A percentile compares a stretch with the other conserved stretches of the same genome.
phyloP scores from a whole-genome alignment of 1,140 invertebrate genomes.

The Maniola jurtina region DNA sequence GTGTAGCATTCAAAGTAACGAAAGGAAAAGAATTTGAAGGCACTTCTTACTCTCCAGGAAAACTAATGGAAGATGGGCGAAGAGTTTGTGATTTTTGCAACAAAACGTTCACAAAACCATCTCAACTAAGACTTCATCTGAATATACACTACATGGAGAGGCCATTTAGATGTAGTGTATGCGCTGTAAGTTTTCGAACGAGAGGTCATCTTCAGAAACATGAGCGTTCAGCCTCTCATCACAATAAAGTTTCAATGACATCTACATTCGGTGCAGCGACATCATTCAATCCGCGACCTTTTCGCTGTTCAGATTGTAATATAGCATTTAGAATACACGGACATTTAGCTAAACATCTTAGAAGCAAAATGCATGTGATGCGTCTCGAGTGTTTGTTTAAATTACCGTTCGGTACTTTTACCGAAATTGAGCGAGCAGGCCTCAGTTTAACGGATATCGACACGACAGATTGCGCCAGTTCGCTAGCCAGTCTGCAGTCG shows the following conservation, averaged over 20 bases:
- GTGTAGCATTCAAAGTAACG: conserved; percentile 72
- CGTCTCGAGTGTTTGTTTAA: conserved; percentile 95
- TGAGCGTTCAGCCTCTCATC: conserved; percentile 92
- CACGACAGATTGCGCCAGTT: conserved; percentile 96
- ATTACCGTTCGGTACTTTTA: conserved; percentile 96
- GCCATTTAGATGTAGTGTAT: conserved; percentile 94
- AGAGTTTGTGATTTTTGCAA: conserved; percentile 93
- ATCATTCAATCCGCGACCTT: conserved; percentile 94
- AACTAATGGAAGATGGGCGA: conserved; percentile 86
- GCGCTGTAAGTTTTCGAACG: conserved; percentile 93
- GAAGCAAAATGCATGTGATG: conserved; percentile 98
- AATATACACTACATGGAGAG: conserved; percentile 98
- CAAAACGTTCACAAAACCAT: conserved; percentile 94
- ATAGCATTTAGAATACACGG: conserved; percentile 97
- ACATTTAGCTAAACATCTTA: conserved; percentile 96
- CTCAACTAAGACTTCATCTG: conserved; percentile 93
- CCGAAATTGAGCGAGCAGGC: conserved; percentile 94
- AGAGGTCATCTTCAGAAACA: conserved; percentile 96
- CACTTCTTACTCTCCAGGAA: conserved; percentile 67
- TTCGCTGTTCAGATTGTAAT: conserved; percentile 96
- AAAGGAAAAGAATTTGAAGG: conserved; percentile 72
- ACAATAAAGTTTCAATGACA: conserved; percentile 94
- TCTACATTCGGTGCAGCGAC: conserved; percentile 91
- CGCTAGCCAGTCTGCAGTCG: conserved; percentile 88
- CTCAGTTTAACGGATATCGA: conserved; percentile 95